Conservation (phyloP, 2,888 invertebrate genomes). For the Orthonevra nobilis region DNA sequence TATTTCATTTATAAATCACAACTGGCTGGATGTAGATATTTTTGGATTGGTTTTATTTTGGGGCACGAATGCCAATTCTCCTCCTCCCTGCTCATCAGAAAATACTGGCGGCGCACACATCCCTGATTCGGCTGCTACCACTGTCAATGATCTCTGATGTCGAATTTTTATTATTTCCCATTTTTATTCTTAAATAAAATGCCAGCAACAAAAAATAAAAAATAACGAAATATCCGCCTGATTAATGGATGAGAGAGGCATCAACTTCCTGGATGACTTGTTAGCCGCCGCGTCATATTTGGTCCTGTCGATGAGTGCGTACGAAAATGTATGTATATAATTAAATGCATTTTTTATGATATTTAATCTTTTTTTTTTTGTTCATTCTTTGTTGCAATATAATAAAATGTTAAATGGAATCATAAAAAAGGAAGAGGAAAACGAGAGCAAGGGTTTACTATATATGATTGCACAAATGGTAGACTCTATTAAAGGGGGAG, state of each 20-base stretch:
- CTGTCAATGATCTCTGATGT: constrained; percentile 62
- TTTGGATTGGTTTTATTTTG: too few species aligned
- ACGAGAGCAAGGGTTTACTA: constrained; percentile 6
- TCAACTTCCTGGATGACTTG: constrained; percentile 76
- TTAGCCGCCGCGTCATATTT: constrained; percentile 54
- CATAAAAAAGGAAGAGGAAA: not conserved
- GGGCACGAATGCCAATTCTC: not conserved
- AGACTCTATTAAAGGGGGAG: constrained; percentile 37
- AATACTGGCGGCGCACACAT: constrained; percentile 54
- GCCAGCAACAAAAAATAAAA: constrained; percentile 12
- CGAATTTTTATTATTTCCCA: constrained; percentile 49
- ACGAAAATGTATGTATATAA: constrained; percentile 26
- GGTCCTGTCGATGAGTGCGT: constrained; percentile 46
- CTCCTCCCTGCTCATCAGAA: constrained; percentile 45
- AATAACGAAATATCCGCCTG: constrained; percentile 75
- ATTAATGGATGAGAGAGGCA: constrained; percentile 78
- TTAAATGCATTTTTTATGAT: constrained; percentile 50
- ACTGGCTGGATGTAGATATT: constrained; percentile 26
- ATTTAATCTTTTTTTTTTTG: constrained; percentile 8
- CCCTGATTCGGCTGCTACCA: constrained; percentile 43
- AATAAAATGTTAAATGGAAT: constrained; percentile 13
- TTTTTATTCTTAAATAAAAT: constrained; percentile 19
- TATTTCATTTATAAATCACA: constrained; percentile 65
- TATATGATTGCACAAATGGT: constrained; percentile 9
- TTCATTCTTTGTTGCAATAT: constrained; percentile 36